These are phyloP conservation scores for Tipula lateralis DNA, from an alignment of 2,888 invertebrate species.

Conservation along the genomic window DNA sequence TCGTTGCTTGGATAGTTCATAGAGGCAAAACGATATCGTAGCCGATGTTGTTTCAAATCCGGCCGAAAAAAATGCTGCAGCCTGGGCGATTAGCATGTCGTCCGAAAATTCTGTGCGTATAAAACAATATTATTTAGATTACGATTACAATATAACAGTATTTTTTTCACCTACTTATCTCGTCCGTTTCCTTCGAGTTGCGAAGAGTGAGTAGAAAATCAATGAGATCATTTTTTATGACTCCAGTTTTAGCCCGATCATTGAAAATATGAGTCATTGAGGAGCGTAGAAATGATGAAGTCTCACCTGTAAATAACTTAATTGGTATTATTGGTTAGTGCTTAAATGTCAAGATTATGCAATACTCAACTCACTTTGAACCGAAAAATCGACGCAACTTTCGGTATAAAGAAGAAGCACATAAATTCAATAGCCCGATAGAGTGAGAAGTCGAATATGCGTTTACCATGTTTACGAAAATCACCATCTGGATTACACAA, in stretches of 20 bases:
- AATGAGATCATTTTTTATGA: slow-evolving; percentile 50
- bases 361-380: slow-evolving; percentile 37
- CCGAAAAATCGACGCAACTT: slow-evolving; percentile 39
- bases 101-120: slow-evolving; percentile 35
- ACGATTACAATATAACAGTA: neutral
- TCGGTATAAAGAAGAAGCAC: slow-evolving; percentile 43
- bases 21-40: slow-evolving; percentile 41
- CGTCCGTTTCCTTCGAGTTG: neutral
- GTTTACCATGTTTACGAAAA: slow-evolving; percentile 41
- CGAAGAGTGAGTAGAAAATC: slow-evolving; percentile 39
- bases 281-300: slow-evolving; percentile 44
- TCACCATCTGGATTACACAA: slow-evolving; percentile 42
- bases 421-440: slow-evolving; percentile 41
- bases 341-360: neutral
- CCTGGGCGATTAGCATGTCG: slow-evolving; percentile 45
- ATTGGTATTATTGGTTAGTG: neutral
- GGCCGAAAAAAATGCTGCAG: slow-evolving; percentile 45
- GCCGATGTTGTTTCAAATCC: slow-evolving; percentile 46
- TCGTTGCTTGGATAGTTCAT: slow-evolving; percentile 40
- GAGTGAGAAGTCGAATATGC: slow-evolving; percentile 38
- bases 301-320: slow-evolving; percentile 39
- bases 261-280: slow-evolving; percentile 47
- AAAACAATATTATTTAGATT: neutral
- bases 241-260: slow-evolving; percentile 46
- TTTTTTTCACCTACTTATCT: neutral